Evolutionary conservation across 2,888 invertebrate genomes (phyloP).

Genomic region (Hirtodrosophila histrioides): DNA sequence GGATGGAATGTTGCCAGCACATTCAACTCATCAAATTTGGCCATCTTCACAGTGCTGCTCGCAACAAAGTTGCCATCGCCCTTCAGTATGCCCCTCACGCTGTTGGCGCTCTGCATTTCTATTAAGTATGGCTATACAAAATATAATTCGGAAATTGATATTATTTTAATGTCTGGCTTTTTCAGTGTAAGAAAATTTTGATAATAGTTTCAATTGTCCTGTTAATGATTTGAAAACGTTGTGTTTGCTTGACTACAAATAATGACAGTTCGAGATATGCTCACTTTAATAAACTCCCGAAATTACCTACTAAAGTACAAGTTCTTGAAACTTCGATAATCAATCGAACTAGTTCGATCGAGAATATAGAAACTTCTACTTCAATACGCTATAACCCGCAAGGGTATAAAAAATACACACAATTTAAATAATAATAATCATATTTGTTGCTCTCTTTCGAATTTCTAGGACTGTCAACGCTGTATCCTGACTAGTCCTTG

Average conservation of each 20-base stretch:
- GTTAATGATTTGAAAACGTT: background rate
- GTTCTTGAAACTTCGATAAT: no score
- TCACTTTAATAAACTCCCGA: no score
- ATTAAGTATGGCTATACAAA: background rate
- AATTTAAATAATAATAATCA: no score
- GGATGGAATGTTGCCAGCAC: conserved; percentile 99
- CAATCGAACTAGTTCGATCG: no score
- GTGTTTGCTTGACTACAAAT: no score
- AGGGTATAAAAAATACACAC: no score
- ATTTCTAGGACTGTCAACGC: conserved; percentile 1
- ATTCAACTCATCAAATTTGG: conserved; percentile 99
- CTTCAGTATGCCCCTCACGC: conserved; percentile 54
- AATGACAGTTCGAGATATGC: no score
- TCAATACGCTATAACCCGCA: no score
- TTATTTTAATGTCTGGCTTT: no score
- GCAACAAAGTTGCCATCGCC: background rate
- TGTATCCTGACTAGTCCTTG: conserved; percentile 32
- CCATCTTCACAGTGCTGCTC: conserved; percentile 57
- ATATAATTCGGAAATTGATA: background rate
- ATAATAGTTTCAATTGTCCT: conserved; percentile 3
- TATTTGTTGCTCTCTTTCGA: no score
- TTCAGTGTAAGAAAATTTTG: conserved; percentile 1
- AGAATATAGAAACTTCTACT: no score
- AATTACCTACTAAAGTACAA: no score
- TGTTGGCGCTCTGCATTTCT: conserved; percentile 15